Base-by-base conservation (phyloP, 2,888 invertebrate genomes). In the Autographa gamma region DNA sequence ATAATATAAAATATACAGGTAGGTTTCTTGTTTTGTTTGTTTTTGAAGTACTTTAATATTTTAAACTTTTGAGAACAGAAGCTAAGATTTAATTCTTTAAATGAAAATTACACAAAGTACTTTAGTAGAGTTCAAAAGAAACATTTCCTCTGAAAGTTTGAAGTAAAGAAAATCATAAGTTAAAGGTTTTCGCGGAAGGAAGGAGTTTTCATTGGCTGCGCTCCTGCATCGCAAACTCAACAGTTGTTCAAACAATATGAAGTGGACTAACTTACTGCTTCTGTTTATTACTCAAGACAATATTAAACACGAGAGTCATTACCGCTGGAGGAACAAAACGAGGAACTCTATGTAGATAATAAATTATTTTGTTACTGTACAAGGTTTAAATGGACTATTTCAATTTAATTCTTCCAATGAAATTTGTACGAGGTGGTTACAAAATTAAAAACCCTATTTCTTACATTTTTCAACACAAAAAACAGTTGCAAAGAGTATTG, bases 171-270 rank as follows among this genome's bases (percentile, higher is more conserved):
- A 60, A 63, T 69, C 67, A 56, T 69, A 69, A 74, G 68, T 79
- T 61, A 60, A 73, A 69, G 66, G 60, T 68, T 56, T 61, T 67
- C 31, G 58, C 25, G 63, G 64, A 66, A 66, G 65, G 34, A 62
- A 25, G 38, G 56, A 76, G 73, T 73, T 76, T 71, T 74, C 83
- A 78, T 82, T 71, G 71, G 16, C 18, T 71, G 66, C 69, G 63
- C 71, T 72, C 76, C 74, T 73, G 71, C 70, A 76, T 79, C 79
- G 76, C 69, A 66, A 81, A 76, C 74, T 72, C 60, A 71, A 69
- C 72, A 66, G 66, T 66, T 73, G 62, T 71, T 69, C 69, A 66
- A 77, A 73, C 68, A 80, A 67, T 76, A 68, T 62, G 52, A 64
- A 69, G 41, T 59, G 18, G 13, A 52, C 19, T 60, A 68, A 80